Percentiles rank a stretch among this genome's conserved stretches.
Evolutionary conservation across 2,888 invertebrate genomes (phyloP).

Genomic region (Cheilosia soror): DNA sequence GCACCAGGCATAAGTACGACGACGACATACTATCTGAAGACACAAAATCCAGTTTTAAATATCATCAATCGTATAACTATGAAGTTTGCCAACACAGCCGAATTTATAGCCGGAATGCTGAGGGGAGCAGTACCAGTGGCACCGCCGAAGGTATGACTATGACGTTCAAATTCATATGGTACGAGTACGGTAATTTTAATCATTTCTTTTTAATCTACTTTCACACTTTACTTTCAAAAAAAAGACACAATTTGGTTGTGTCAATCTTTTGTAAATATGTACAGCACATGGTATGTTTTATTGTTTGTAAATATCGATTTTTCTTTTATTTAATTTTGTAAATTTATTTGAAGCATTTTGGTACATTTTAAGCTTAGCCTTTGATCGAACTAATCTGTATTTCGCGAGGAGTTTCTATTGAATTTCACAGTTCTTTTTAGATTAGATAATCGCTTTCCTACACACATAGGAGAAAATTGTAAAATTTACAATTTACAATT

Average conservation of each 20-base stretch:
- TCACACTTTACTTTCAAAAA: constrained; percentile 1
- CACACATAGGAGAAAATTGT: too few relatives aligned
- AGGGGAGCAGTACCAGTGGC: constrained; percentile 69
- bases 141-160: constrained; percentile 51
- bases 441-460: too few relatives aligned
- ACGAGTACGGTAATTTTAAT: not conserved
- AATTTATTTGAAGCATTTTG: too few relatives aligned
- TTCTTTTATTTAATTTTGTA: too few relatives aligned
- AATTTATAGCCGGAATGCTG: constrained; percentile 77
- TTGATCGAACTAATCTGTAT: too few relatives aligned
- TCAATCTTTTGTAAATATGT: not conserved
- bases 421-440: too few relatives aligned
- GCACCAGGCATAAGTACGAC: constrained; percentile 42
- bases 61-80: constrained; percentile 76
- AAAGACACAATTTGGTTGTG: constrained; percentile 25
- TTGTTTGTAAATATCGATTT: not conserved
- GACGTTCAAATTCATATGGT: too few relatives aligned
- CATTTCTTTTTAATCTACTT: not conserved
- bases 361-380: too few relatives aligned
- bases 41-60: constrained; percentile 76
- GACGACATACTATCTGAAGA: constrained; percentile 66
- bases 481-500: too few relatives aligned
- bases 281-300: not conserved
- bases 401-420: too few relatives aligned
- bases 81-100: constrained; percentile 77